Evolutionary conservation across 2,888 invertebrate genomes (phyloP).

Genomic region (Tetropium fuscum): DNA sequence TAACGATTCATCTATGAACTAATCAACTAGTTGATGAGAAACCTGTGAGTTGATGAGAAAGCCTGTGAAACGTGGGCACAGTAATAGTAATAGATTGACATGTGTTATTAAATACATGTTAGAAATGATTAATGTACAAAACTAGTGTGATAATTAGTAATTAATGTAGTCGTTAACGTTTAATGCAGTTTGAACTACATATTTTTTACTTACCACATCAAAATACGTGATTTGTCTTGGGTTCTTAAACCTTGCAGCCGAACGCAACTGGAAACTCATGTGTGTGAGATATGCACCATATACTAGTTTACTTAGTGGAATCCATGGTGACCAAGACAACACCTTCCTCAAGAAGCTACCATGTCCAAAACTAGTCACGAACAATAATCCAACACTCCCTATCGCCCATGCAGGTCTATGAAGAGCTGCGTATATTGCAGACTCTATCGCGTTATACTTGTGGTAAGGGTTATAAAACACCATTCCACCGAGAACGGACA

Average conservation of each 20-base stretch:
- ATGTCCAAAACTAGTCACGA: constrained; percentile 69
- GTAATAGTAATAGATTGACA: too few relatives aligned
- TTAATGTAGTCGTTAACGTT: too few relatives aligned
- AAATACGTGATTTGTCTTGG: constrained; percentile 64
- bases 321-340: constrained; percentile 71
- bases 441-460: constrained; percentile 68
- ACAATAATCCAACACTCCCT: constrained; percentile 67
- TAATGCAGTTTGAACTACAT: neutral
- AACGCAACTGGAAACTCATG: constrained; percentile 68
- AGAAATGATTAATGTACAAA: neutral
- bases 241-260: constrained; percentile 67
- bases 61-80: too few relatives aligned
- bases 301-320: constrained; percentile 71
- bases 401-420: constrained; percentile 71
- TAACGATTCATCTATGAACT: too few relatives aligned
- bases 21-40: too few relatives aligned
- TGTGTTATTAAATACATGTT: too few relatives aligned
- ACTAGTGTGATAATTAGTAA: neutral
- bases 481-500: constrained; percentile 67
- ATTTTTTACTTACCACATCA: constrained; percentile 59
- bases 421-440: constrained; percentile 70
- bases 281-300: constrained; percentile 70
- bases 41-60: too few relatives aligned
- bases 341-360: constrained; percentile 61
- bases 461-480: constrained; percentile 69